Conservation (phyloP, 2,888 invertebrate species). For the Platycheirus albimanus region DNA sequence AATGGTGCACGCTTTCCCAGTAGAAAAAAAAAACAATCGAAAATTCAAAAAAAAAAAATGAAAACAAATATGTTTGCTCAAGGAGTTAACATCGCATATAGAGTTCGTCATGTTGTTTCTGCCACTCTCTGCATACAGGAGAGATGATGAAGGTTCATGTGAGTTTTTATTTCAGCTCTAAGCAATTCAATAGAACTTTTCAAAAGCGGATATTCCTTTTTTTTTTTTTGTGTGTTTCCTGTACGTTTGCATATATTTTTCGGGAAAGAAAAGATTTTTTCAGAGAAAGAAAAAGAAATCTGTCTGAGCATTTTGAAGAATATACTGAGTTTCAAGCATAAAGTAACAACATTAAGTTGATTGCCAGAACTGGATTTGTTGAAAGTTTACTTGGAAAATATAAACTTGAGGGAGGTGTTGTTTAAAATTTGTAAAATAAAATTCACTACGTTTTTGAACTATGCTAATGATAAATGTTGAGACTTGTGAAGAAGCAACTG, state of each 20-base stretch:
- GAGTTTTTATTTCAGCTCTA: slow-evolving; percentile 7
- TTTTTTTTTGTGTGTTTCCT: not conserved
- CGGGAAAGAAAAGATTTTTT: not conserved
- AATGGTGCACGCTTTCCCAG: slow-evolving; percentile 12
- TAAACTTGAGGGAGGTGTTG: too few species aligned
- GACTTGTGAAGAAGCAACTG: too few species aligned
- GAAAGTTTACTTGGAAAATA: too few species aligned
- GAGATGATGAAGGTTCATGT: slow-evolving; percentile 7
- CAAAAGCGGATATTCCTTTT: slow-evolving; percentile 5
- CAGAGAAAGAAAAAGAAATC: not conserved
- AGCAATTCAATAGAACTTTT: slow-evolving; percentile 31
- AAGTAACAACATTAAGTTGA: not conserved
- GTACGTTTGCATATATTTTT: not conserved
- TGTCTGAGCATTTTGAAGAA: not conserved
- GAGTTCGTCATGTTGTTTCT: not conserved
- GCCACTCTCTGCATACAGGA: not conserved
- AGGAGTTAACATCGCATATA: slow-evolving; percentile 12
- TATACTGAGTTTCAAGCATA: not conserved
- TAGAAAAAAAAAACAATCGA: slow-evolving; percentile 57
- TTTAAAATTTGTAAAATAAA: too few species aligned
- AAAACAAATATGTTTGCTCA: slow-evolving; percentile 51
- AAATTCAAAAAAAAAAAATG: slow-evolving; percentile 46
- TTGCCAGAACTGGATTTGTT: not conserved
- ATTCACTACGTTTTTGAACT: too few species aligned
- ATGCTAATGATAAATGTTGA: too few species aligned